phyloP scores from a whole-genome alignment of 2,797 vertebrate genomes.

The Bradypodion ventrale region DNA sequence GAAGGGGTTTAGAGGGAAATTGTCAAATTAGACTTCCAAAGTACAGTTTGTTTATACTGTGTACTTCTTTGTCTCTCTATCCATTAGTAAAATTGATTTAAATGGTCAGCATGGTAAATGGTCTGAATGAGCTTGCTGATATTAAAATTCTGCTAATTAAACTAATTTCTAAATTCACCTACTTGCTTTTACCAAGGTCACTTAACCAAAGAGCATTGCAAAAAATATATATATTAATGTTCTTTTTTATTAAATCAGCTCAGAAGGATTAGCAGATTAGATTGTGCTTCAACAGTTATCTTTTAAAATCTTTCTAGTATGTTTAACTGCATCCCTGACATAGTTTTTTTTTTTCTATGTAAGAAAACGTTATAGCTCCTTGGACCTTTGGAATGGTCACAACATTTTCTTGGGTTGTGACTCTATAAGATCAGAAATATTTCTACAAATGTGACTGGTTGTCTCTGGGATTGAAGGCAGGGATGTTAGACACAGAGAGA shows the following conservation, averaged over 20 bases:
- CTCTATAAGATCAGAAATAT: neutral
- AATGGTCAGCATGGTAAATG: constrained; percentile 61
- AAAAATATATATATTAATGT: constrained; percentile 59
- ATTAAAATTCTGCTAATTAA: constrained; percentile 69
- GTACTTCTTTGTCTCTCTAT: constrained; percentile 39
- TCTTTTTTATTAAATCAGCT: constrained; percentile 63
- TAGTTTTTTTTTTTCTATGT: constrained; percentile 52
- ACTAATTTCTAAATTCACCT: constrained; percentile 65
- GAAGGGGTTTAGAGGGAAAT: constrained; percentile 50
- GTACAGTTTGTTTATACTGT: constrained; percentile 23
- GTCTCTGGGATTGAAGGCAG: no score
- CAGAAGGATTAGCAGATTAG: constrained; percentile 43
- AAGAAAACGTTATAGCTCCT: constrained; percentile 51
- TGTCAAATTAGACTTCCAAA: constrained; percentile 37
- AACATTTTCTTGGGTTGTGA: constrained; percentile 34
- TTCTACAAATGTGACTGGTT: neutral
- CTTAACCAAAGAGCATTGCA: constrained; percentile 49
- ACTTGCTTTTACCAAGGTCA: constrained; percentile 68
- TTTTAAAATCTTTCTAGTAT: constrained; percentile 63
- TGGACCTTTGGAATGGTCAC: constrained; percentile 37
- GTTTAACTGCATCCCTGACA: constrained; percentile 53
- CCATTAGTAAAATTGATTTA: constrained; percentile 63
- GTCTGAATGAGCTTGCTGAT: constrained; percentile 55
- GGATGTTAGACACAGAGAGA: no score
- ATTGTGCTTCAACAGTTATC: constrained; percentile 8